A percentile compares a stretch with the other conserved stretches of the same genome.
Evolutionary conservation across 2,797 vertebrate species (phyloP).

Genomic region (Liasis olivaceus): DNA sequence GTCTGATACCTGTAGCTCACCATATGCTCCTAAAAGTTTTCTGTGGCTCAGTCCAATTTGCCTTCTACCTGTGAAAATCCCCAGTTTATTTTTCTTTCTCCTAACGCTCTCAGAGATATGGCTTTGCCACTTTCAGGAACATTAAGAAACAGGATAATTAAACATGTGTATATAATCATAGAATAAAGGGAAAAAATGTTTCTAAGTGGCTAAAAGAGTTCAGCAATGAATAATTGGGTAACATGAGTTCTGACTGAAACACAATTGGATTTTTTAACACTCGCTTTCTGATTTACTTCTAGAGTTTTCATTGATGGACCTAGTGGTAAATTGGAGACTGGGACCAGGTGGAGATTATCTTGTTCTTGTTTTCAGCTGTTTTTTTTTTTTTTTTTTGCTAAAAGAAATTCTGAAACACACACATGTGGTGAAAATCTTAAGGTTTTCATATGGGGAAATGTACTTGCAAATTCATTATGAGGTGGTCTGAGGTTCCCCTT

Average conservation of each 20-base stretch:
- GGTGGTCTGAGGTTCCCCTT: neutral
- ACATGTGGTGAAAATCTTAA: neutral
- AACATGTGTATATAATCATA: neutral
- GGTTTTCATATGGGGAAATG: neutral
- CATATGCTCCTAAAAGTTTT: neutral
- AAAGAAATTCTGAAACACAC: neutral
- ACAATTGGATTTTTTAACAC: neutral
- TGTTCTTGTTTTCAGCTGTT: no score
- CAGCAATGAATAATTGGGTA: no score
- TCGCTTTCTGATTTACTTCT: no score
- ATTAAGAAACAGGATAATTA: neutral
- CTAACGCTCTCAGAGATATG: no score
- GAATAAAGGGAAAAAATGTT: neutral
- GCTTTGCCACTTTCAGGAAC: no score
- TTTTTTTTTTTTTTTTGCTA: neutral
- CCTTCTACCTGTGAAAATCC: neutral
- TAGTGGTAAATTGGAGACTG: no score
- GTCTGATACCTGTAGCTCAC: neutral
- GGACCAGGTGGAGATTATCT: no score
- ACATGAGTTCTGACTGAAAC: neutral
- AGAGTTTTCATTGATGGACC: no score
- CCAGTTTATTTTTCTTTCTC: neutral
- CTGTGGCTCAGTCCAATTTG: neutral
- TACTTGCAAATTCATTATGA: neutral
- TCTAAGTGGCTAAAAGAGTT: neutral